These are phyloP conservation scores for Stenolophus ochropezus DNA, from an alignment of 2,888 invertebrate genomes.

Conservation along the genomic window DNA sequence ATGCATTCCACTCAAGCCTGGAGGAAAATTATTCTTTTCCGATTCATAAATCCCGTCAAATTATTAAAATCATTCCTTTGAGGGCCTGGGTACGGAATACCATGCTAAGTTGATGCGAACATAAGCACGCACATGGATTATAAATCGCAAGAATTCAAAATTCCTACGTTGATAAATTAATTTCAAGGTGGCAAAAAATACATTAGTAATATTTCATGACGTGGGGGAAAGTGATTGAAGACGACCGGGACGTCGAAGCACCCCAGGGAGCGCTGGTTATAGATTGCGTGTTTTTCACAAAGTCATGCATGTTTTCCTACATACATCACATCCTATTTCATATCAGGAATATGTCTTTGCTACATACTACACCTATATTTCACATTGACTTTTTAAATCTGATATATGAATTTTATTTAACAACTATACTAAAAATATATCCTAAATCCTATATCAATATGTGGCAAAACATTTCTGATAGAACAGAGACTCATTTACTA, in stretches of 20 bases:
- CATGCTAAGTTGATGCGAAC: constrained; percentile 1
- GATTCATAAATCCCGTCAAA: constrained; percentile 58
- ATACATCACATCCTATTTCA: too few species aligned
- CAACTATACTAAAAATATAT: too few species aligned
- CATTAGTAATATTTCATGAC: constrained; percentile 66
- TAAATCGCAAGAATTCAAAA: constrained; percentile 45
- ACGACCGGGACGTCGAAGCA: neutral
- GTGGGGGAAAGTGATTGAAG: constrained; percentile 22
- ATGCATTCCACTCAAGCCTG: constrained; percentile 32
- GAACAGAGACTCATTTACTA: too few species aligned
- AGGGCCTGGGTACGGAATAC: constrained; percentile 12
- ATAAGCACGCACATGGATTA: constrained; percentile 28
- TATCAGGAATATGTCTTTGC: too few species aligned
- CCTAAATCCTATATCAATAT: too few species aligned
- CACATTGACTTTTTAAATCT: too few species aligned
- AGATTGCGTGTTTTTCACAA: neutral
- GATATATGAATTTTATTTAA: too few species aligned
- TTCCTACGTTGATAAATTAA: constrained; percentile 66
- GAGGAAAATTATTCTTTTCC: constrained; percentile 55
- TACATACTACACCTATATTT: too few species aligned
- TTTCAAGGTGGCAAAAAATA: constrained; percentile 67
- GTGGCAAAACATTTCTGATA: too few species aligned
- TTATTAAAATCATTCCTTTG: constrained; percentile 49
- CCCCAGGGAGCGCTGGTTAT: neutral
- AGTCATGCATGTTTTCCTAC: too few species aligned